These are phyloP conservation scores for Congeria kusceri DNA, from an alignment of 2,888 invertebrate genomes.

Conservation along the genomic window DNA sequence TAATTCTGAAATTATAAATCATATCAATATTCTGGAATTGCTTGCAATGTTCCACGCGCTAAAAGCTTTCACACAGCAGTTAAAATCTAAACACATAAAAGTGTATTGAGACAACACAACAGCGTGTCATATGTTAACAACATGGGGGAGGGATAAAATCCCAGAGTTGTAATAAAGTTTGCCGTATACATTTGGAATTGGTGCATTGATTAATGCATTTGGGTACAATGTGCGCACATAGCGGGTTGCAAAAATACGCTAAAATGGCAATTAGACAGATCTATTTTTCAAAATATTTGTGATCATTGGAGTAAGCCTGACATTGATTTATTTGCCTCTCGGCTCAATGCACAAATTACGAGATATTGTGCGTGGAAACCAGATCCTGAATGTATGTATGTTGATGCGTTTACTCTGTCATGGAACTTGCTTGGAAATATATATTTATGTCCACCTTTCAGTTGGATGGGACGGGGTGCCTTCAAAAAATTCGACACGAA, in stretches of 20 bases:
- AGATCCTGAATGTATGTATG: conserved; percentile 1
- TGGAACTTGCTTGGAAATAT: background rate
- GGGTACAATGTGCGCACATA: conserved; percentile 17
- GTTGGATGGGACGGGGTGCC: background rate
- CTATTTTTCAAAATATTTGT: background rate
- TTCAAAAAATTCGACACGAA: conserved; percentile 6
- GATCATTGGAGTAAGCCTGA: background rate
- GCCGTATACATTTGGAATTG: conserved; percentile 14
- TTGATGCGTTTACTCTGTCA: conserved; percentile 15
- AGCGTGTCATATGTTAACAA: background rate
- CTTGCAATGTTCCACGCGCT: background rate
- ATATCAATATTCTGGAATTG: conserved; percentile 40
- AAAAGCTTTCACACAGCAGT: conserved; percentile 20
- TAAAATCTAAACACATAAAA: conserved; percentile 1
- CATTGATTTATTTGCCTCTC: background rate
- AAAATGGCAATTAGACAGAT: conserved; percentile 14
- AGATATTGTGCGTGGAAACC: conserved; percentile 4
- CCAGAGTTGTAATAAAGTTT: background rate
- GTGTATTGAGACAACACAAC: background rate
- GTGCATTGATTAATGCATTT: conserved; percentile 5
- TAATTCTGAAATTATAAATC: conserved; percentile 10
- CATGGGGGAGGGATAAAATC: conserved; percentile 5
- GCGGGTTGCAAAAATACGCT: conserved; percentile 9
- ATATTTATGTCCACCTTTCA: conserved; percentile 27
- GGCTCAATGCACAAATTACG: background rate